These are phyloP conservation scores for Oedothorax gibbosus DNA, from an alignment of 1,140 invertebrate genomes.

Conservation along the genomic window DNA sequence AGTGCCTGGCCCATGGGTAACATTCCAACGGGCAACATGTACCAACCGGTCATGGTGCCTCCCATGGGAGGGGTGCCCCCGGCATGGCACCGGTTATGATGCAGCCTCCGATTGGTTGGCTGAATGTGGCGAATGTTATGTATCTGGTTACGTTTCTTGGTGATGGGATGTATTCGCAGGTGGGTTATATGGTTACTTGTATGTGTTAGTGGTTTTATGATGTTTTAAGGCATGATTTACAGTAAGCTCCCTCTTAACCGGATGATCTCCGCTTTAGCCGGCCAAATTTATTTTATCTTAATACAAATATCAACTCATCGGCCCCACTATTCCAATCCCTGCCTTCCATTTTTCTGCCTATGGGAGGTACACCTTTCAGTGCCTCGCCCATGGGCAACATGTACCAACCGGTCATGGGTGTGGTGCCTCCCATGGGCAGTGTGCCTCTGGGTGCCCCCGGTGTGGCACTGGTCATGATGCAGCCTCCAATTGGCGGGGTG, in stretches of 20 bases:
- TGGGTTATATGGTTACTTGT: conserved; percentile 23
- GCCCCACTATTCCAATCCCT: conserved; percentile 22
- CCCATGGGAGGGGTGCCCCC: conserved; percentile 1
- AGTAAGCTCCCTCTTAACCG: too few relatives aligned
- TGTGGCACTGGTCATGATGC: conserved; percentile 32
- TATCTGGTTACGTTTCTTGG: conserved; percentile 43
- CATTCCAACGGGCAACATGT: conserved; percentile 30
- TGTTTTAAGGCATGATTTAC: too few relatives aligned
- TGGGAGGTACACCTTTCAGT: conserved; percentile 42
- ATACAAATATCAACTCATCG: too few relatives aligned
- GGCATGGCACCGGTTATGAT: conserved; percentile 24
- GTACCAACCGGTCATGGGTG: conserved; percentile 42
- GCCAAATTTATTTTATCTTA: too few relatives aligned
- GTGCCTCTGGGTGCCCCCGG: neutral
- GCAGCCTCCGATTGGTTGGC: conserved; percentile 19
- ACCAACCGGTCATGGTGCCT: conserved; percentile 38
- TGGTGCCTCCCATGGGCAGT: conserved; percentile 13
- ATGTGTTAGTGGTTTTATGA: too few relatives aligned
- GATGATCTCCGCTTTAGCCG: too few relatives aligned
- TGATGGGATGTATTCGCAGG: conserved; percentile 21
- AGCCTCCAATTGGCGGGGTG: conserved; percentile 14
- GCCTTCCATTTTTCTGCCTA: conserved; percentile 36
- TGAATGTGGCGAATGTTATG: conserved; percentile 21
- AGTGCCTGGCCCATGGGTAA: conserved; percentile 50
- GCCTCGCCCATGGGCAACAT: conserved; percentile 37